phyloP scores from a whole-genome alignment of 2,888 invertebrate species.

The Drosophila vallismaia region DNA sequence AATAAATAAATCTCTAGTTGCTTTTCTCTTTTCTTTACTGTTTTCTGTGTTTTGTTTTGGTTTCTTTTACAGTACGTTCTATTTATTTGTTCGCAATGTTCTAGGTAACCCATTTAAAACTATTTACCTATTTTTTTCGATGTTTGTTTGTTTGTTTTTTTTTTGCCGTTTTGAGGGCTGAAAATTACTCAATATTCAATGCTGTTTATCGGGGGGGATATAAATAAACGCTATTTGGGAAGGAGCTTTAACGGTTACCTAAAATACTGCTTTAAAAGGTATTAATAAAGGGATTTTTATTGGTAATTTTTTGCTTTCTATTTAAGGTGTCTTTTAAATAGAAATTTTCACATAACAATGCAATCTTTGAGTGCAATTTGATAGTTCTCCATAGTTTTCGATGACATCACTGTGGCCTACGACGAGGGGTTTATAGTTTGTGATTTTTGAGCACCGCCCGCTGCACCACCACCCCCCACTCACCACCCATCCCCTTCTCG shows the following conservation, averaged over 20 bases:
- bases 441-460: conserved; percentile 20
- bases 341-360: neutral
- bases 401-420: conserved; percentile 36
- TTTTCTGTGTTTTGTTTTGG: too few species aligned
- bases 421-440: conserved; percentile 13
- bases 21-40: too few species aligned
- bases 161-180: conserved; percentile 20
- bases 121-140: conserved; percentile 40
- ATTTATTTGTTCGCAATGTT: conserved; percentile 2
- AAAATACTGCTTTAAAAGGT: neutral
- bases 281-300: neutral
- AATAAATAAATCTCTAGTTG: conserved; percentile 41
- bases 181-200: conserved; percentile 19
- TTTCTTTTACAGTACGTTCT: neutral
- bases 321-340: neutral
- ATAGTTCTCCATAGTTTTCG: conserved; percentile 23
- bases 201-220: conserved; percentile 38
- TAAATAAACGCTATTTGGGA: conserved; percentile 21
- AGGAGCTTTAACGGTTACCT: conserved; percentile 2
- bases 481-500: conserved; percentile 7
- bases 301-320: neutral
- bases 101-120: conserved; percentile 45
- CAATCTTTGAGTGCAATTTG: conserved; percentile 25
- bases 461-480: conserved; percentile 10
- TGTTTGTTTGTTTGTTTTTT: conserved; percentile 15